These are phyloP conservation scores for Lineus longissimus DNA, from an alignment of 1,140 invertebrate genomes.

Conservation along the genomic window DNA sequence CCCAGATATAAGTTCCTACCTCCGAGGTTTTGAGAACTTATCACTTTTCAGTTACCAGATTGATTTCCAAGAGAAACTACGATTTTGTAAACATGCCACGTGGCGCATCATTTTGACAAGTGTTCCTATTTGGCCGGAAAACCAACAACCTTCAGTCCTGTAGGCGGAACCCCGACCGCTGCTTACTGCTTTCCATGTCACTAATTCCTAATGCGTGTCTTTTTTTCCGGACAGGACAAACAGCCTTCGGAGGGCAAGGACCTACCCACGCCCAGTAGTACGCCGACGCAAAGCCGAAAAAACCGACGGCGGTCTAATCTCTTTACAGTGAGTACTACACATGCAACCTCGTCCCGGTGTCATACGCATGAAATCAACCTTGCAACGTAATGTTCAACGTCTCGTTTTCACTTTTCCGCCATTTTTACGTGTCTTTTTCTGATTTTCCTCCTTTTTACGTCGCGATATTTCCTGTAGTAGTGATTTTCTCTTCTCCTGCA, in stretches of 20 bases:
- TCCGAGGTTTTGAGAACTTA: too few species aligned
- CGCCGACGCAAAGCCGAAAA: conserved; percentile 64
- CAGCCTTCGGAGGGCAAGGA: conserved; percentile 32
- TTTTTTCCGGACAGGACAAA: too few species aligned
- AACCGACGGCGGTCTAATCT: conserved; percentile 89
- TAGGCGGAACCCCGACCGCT: too few species aligned
- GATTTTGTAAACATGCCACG: too few species aligned
- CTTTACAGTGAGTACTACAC: conserved; percentile 60
- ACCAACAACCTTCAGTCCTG: neutral
- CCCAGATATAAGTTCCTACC: too few species aligned
- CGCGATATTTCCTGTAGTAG: conserved; percentile 1
- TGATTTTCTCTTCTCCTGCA: neutral
- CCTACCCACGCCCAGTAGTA: conserved; percentile 63
- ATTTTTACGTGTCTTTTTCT: neutral
- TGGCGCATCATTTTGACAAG: too few species aligned
- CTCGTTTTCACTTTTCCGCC: neutral
- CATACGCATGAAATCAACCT: too few species aligned
- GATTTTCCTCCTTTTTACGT: neutral
- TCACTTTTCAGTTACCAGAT: too few species aligned
- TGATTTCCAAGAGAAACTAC: too few species aligned
- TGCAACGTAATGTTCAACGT: neutral
- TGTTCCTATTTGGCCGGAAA: neutral
- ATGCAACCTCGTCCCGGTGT: too few species aligned
- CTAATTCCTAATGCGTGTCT: too few species aligned
- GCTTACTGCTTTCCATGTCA: too few species aligned